Conservation (phyloP, 2,113 vertebrate genomes). For the Tragulus kanchil region DNA sequence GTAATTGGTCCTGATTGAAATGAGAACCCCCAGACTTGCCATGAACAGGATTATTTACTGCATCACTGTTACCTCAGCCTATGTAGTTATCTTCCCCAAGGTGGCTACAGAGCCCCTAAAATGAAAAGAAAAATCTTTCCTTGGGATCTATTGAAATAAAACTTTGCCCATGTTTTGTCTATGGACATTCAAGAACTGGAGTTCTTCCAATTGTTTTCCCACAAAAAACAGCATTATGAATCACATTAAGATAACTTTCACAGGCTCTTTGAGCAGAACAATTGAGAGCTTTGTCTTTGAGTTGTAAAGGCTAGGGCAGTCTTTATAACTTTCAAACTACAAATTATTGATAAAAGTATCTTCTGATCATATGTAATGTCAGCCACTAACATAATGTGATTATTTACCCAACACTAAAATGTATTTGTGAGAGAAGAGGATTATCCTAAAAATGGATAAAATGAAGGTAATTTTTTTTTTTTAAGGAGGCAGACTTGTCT, state of each 20-base stretch:
- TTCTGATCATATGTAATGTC: constrained; percentile 32
- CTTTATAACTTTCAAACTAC: neutral
- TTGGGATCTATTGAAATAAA: constrained; percentile 26
- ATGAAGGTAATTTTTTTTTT: neutral
- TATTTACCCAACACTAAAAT: neutral
- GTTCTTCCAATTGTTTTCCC: neutral
- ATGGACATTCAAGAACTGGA: constrained; percentile 4
- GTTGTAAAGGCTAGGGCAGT: neutral
- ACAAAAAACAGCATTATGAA: constrained; percentile 19
- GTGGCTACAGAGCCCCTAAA: neutral
- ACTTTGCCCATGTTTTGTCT: neutral
- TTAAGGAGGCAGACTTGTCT: neutral
- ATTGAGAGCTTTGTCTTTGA: neutral
- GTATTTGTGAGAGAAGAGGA: constrained; percentile 22
- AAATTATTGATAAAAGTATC: neutral
- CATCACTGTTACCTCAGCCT: neutral
- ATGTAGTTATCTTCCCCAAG: neutral
- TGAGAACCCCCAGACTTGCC: neutral
- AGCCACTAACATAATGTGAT: constrained; percentile 35
- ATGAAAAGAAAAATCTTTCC: neutral
- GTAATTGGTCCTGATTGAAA: neutral
- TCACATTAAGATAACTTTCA: constrained; percentile 30
- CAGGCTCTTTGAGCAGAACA: neutral
- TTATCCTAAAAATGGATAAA: constrained; percentile 4
- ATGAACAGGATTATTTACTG: neutral